A percentile compares a stretch with the other conserved stretches of the same genome.
Conservation (phyloP, 2,888 invertebrate genomes). For the Dione vanillae region DNA sequence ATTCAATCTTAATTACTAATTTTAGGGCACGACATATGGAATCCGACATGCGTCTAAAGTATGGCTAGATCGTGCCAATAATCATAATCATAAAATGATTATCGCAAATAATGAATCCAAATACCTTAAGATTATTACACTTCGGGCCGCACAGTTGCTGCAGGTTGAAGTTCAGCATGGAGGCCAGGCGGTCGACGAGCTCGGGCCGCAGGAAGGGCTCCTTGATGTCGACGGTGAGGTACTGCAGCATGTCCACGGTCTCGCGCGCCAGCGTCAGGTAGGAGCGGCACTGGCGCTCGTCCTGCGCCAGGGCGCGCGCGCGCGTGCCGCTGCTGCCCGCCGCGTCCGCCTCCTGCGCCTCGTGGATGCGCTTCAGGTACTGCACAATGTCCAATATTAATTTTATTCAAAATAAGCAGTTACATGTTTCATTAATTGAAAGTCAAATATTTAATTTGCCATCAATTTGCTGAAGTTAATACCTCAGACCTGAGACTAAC, state of each 20-base stretch:
- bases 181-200: constrained; percentile 96
- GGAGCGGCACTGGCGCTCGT: constrained; percentile 93
- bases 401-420: too few relatives aligned
- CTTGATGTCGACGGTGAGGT: constrained; percentile 96
- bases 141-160: constrained; percentile 98
- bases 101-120: too few relatives aligned
- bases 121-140: constrained; percentile 93
- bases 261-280: constrained; percentile 95
- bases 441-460: too few relatives aligned
- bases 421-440: too few relatives aligned
- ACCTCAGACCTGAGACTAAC: too few relatives aligned
- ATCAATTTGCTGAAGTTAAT: too few relatives aligned
- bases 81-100: too few relatives aligned
- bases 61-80: too few relatives aligned
- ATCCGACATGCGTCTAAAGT: too few relatives aligned
- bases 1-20: too few relatives aligned
- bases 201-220: constrained; percentile 97
- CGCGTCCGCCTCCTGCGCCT: constrained; percentile 92
- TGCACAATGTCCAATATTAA: constrained; percentile 66
- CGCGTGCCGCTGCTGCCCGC: constrained; percentile 85
- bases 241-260: constrained; percentile 99
- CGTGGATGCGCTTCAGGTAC: constrained; percentile 93
- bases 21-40: too few relatives aligned
- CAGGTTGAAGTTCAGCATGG: constrained; percentile 99
- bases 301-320: constrained; percentile 90